phyloP scores from a whole-genome alignment of 2,888 invertebrate species.

The Junonia oenone region DNA sequence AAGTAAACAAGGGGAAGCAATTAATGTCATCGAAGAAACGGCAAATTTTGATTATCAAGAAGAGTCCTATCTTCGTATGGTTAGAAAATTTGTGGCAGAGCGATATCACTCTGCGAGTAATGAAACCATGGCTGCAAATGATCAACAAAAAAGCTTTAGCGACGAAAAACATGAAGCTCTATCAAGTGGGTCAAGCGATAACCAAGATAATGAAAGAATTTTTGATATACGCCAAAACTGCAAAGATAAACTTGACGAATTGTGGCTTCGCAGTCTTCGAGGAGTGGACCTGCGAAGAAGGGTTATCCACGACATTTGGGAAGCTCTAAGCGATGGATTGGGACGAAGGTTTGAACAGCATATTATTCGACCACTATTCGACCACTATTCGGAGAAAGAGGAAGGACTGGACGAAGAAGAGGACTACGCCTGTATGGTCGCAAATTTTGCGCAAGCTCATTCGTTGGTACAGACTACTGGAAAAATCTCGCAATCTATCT shows the following conservation, averaged over 20 bases:
- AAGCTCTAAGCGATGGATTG: no score
- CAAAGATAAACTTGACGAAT: constrained; percentile 1
- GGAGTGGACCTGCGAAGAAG: constrained; percentile 17
- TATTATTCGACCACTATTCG: no score
- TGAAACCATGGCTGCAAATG: constrained; percentile 2
- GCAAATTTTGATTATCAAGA: neutral
- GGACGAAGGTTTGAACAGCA: no score
- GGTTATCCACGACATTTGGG: constrained; percentile 23
- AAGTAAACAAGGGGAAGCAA: neutral
- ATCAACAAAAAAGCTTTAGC: neutral
- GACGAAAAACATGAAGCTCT: constrained; percentile 3
- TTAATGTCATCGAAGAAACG: neutral
- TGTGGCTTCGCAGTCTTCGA: constrained; percentile 8
- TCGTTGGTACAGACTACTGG: no score
- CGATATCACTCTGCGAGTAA: constrained; percentile 6
- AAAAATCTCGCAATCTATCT: no score
- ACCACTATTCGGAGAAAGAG: no score
- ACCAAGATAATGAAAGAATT: constrained; percentile 11
- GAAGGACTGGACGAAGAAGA: no score
- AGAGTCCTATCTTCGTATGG: constrained; percentile 9
- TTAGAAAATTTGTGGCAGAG: constrained; percentile 21
- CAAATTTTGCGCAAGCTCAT: no score
- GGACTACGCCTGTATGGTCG: no score
- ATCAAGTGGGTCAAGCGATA: constrained; percentile 1
- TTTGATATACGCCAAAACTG: neutral